A percentile compares a stretch with the other conserved stretches of the same genome.
These are phyloP conservation scores for Coreius guichenoti DNA, from an alignment of 2,797 vertebrate species.

Conservation along the genomic window DNA sequence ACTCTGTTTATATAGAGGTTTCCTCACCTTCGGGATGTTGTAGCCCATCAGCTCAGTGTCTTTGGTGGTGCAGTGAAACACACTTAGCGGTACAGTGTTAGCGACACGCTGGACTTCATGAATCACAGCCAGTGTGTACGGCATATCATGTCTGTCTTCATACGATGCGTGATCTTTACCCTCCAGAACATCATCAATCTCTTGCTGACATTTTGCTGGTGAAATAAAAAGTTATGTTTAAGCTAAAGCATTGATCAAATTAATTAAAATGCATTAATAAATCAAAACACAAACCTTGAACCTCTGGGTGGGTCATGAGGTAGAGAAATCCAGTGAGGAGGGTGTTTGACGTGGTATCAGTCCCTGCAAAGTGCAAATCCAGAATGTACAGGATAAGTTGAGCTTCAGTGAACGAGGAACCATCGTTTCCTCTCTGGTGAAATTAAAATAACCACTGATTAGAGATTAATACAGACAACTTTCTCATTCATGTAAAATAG, in stretches of 20 bases:
- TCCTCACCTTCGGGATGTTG: constrained; percentile 77
- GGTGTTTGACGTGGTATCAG: constrained; percentile 76
- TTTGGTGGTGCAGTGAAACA: constrained; percentile 74
- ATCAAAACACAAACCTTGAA: constrained; percentile 71
- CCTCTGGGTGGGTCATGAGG: constrained; percentile 68
- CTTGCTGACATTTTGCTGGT: constrained; percentile 72
- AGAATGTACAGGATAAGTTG: constrained; percentile 57
- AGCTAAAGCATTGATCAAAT: neutral
- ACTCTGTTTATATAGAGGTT: neutral
- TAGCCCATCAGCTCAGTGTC: constrained; percentile 80
- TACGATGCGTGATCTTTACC: constrained; percentile 61
- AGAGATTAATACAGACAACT: neutral
- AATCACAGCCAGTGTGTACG: constrained; percentile 76
- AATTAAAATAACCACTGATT: neutral
- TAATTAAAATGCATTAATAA: neutral
- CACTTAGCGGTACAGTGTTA: constrained; percentile 73
- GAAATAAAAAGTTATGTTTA: neutral
- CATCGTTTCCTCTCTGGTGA: constrained; percentile 54
- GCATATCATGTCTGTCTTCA: constrained; percentile 73
- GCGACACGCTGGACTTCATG: constrained; percentile 76
- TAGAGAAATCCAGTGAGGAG: constrained; percentile 74
- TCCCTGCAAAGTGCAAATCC: constrained; percentile 74
- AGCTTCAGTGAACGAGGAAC: constrained; percentile 68
- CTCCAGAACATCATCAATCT: constrained; percentile 72
- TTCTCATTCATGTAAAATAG: neutral